These are phyloP conservation scores for Catocala sponsa DNA, from an alignment of 2,888 invertebrate genomes.

Conservation along the genomic window DNA sequence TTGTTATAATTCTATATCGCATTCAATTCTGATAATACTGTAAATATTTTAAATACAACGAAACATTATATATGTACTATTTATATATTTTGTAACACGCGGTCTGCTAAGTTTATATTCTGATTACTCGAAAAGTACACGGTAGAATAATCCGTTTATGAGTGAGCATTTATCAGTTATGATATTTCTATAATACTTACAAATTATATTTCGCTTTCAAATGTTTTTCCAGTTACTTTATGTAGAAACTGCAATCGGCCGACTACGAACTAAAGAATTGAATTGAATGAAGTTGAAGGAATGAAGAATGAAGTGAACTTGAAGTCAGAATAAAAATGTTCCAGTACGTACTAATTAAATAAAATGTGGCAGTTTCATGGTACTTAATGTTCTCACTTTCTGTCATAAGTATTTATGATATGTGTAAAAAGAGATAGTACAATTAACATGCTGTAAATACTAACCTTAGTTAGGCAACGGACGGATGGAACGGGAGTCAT, in stretches of 20 bases:
- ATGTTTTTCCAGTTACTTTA: background rate
- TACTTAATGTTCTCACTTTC: background rate
- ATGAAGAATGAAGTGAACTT: no score
- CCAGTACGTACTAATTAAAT: background rate
- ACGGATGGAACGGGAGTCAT: no score
- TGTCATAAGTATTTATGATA: background rate
- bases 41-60: background rate
- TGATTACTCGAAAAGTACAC: background rate
- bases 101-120: background rate
- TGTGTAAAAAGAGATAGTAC: no score
- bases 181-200: background rate
- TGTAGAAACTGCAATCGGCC: background rate
- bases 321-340: background rate
- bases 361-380: no score
- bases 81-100: background rate
- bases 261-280: no score
- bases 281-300: no score
- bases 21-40: background rate
- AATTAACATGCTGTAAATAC: no score
- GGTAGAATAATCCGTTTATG: no score
- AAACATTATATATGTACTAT: background rate
- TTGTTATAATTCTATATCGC: no score
- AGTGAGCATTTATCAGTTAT: no score
- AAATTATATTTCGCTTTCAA: background rate
- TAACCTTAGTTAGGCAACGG: no score